Evolutionary conservation across 2,797 vertebrate species (phyloP).

Genomic region (Ctenopoma kingsleyae): DNA sequence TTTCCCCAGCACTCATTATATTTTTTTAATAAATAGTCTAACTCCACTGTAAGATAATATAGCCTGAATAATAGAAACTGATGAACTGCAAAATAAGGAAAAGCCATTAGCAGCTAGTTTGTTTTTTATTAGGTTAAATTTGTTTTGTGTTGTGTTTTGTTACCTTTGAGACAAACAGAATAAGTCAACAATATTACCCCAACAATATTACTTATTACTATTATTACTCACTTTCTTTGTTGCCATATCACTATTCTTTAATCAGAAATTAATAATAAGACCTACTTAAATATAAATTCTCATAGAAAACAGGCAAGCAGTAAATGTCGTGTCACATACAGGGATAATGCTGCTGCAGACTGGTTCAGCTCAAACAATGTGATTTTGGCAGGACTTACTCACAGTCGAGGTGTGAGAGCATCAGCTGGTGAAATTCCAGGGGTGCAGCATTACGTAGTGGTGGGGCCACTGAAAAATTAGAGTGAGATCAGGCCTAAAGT

Average conservation of each 20-base stretch:
- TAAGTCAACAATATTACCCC: not conserved
- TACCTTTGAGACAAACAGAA: slow-evolving; percentile 17
- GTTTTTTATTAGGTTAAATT: slow-evolving; percentile 30
- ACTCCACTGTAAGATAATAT: slow-evolving; percentile 13
- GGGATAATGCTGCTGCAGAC: too few relatives aligned
- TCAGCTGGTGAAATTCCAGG: not conserved
- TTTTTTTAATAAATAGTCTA: slow-evolving; percentile 37
- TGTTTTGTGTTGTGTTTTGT: slow-evolving; percentile 23
- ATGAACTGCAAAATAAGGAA: slow-evolving; percentile 25
- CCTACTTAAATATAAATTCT: too few relatives aligned
- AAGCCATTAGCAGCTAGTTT: slow-evolving; percentile 16
- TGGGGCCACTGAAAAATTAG: not conserved
- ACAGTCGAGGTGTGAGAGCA: slow-evolving; percentile 4
- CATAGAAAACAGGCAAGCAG: too few relatives aligned
- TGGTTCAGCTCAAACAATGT: not conserved
- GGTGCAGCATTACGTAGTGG: not conserved
- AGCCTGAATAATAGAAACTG: slow-evolving; percentile 10
- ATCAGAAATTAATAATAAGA: too few relatives aligned
- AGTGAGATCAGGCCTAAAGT: slow-evolving; percentile 4
- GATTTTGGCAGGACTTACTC: slow-evolving; percentile 11
- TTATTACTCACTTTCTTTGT: not conserved
- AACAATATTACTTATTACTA: too few relatives aligned
- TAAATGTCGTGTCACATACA: too few relatives aligned
- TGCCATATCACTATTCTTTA: slow-evolving; percentile 1
- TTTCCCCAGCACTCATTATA: slow-evolving; percentile 6